Base-by-base conservation (phyloP, 2,797 vertebrate species). In the Lemur catta region DNA sequence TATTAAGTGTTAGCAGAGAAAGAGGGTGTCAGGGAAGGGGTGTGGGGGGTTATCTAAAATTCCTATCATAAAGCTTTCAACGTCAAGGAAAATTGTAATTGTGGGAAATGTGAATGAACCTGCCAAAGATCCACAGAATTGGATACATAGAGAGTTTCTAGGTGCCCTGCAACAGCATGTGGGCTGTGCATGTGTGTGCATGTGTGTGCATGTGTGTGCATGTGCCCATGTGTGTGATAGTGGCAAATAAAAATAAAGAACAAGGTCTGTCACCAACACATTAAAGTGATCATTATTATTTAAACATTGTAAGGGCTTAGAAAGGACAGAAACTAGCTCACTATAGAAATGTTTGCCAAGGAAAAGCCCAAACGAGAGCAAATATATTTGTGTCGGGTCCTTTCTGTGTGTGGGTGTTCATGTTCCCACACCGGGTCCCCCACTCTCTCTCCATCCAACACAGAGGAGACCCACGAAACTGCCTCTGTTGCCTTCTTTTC, bases 21-120 rank as follows among this genome's bases (percentile, higher is more conserved):
- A 71, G 41, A 67, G 14, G 38, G 22, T 63, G 1, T n/a, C 0
- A 6, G 74, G 65, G 57, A 69, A 79, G n/a, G 7, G 20, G 14
- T 10, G 2, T 12, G 22, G 14, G 61, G 20, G 15, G 1, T 24
- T 43, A 12, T 35, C 7, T 2, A 0, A 5, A n/a, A 4, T 41
- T 22, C 75, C 41, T 13, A 22, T 6, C 48, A 17, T 2, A 38
- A 63, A 63, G 3, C 2, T 35, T 22, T 30, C 28, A 18, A 10
- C 0, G 2, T n/a, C 91, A 41, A 93, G 57, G 75, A 57, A 35
- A 2, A 26, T 28, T 41, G 2, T 30, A 33, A 24, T 41, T 9
- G 33, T n/a, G 24, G 38, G 71, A 52, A 55, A 20, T 17, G 15
- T 30, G 15, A 57, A 50, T 17, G 84, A 57, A 17, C 26, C 59